Conservation (phyloP, 2,797 vertebrate genomes). For the Dendrocincla fuliginosa region DNA sequence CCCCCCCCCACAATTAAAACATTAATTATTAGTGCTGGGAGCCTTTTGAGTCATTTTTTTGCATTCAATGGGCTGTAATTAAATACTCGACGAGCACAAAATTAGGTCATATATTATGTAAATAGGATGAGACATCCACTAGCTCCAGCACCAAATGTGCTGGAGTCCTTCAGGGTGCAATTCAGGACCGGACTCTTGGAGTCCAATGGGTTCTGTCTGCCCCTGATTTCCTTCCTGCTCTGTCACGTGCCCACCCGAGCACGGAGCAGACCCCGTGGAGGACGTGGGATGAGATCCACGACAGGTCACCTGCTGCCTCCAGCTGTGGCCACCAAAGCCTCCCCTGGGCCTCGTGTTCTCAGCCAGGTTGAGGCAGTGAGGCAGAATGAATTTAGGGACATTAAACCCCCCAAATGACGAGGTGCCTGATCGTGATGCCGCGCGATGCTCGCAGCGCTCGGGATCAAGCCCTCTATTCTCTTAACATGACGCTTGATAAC, state of each 20-base stretch:
- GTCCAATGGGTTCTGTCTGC: neutral
- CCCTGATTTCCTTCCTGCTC: neutral
- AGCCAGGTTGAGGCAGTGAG: no score
- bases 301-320: neutral
- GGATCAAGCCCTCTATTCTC: constrained; percentile 22
- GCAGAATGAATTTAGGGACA: neutral
- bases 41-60: constrained; percentile 69
- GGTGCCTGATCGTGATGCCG: neutral
- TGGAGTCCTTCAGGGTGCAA: constrained; percentile 18
- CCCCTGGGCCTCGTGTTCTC: neutral
- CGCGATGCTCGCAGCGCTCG: neutral
- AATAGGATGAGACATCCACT: constrained; percentile 69
- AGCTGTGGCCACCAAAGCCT: neutral
- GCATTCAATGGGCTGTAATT: constrained; percentile 64
- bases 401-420: neutral
- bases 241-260: neutral
- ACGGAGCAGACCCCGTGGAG: neutral
- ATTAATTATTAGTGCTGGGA: constrained; percentile 66
- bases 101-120: constrained; percentile 71
- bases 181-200: neutral
- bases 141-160: constrained; percentile 14
- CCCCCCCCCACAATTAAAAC: neutral
- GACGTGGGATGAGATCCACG: accelerated
- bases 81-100: constrained; percentile 64
- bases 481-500: neutral